A percentile compares a stretch with the other conserved stretches of the same genome.
Conservation (phyloP, 2,113 vertebrate genomes). For the Brachyhypopomus occidentalis region DNA sequence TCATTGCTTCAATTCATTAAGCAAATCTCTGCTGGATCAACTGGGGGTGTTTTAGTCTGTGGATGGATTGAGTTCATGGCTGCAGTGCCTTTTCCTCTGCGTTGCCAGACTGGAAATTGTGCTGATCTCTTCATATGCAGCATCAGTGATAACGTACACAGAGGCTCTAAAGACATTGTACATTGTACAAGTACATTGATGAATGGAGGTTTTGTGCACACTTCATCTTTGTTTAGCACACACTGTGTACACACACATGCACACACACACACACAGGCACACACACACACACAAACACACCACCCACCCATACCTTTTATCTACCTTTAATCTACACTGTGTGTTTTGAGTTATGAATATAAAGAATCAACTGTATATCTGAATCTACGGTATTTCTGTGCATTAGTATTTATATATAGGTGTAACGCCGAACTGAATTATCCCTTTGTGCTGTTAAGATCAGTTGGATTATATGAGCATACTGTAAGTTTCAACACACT, state of each 20-base stretch:
- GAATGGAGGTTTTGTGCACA: background rate
- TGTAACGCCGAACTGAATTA: too few relatives aligned
- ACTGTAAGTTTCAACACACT: too few relatives aligned
- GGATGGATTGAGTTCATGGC: background rate
- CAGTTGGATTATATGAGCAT: too few relatives aligned
- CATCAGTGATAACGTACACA: background rate
- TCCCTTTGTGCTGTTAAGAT: too few relatives aligned
- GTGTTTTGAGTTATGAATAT: background rate
- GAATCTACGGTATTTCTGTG: too few relatives aligned
- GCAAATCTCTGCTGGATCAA: background rate
- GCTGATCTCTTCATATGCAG: background rate
- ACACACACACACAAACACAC: too few relatives aligned
- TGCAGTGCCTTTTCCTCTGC: background rate
- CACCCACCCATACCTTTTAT: too few relatives aligned
- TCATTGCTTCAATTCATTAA: slow-evolving; percentile 8
- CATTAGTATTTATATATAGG: too few relatives aligned
- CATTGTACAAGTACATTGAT: too few relatives aligned
- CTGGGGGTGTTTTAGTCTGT: background rate
- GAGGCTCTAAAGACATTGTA: too few relatives aligned
- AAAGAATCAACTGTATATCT: background rate
- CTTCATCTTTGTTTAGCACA: background rate
- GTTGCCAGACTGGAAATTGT: background rate
- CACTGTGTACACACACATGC: background rate
- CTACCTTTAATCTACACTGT: too few relatives aligned
- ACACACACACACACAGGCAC: too few relatives aligned